Evolutionary conservation across 2,888 invertebrate genomes (phyloP), one percentile per base, ranked within the genome.

Genomic region (Standfussiana lucernea): DNA sequence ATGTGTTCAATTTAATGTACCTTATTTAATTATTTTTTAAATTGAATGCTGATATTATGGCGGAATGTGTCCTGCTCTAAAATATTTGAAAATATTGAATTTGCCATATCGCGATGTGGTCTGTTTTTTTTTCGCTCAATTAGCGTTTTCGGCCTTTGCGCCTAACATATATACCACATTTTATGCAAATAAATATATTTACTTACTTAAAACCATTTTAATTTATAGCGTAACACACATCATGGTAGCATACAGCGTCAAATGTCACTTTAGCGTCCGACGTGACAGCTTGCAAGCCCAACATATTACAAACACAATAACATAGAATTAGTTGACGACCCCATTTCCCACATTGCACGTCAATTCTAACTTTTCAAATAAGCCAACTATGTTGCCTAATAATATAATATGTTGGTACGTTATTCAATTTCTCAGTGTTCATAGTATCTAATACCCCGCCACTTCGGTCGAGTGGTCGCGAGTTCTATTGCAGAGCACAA

Each of bases 271-370:
- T 35, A 68, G 13, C 66, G 53, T 28, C 10, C 18, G 56, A 6
- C 24, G 35, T 69, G 65, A 61, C 74, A 79, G 72, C 42, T 83
- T 59, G 66, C 75, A 68, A 68, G 37, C 75, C 28, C 24, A 67
- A 75, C 66, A 74, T 42, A 73, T 74, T 68, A 67, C 66, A 62
- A 79, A 68, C 56, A 71, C 40, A 82, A 64, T 67, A 71, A 45
- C 35, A 47, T 40, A 35, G 32, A 61, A 69, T 53, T 73, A 65
- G 47, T 67, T 50, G 66, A 73, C 68, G 61, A 56, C 28, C 64
- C 42, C 13, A 62, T 67, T 75, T 66, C 35, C 35, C 21, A 15
- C 15, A 45, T 68, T 75, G 71, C 62, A 32, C 32, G 24, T 32
- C 53, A 40, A 50, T 68, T 68, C 15, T 47, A 50, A 75, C 65